Evolutionary conservation across 2,888 invertebrate genomes (phyloP).

Genomic region (Cosmorhoe ocellata): DNA sequence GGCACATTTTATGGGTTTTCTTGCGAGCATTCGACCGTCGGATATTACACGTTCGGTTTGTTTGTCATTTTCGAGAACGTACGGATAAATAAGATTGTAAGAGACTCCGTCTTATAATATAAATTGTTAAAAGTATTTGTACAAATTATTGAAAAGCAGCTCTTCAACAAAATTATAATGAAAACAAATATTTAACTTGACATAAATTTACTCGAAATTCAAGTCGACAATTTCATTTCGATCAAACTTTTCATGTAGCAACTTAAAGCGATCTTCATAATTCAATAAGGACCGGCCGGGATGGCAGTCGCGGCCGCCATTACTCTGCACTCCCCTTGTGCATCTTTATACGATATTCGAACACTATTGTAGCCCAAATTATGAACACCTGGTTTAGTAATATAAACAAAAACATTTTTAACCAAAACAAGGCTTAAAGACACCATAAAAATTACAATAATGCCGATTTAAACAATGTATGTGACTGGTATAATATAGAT

Average conservation of each 20-base stretch:
- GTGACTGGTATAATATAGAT: no score
- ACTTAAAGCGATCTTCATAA: constrained; percentile 9
- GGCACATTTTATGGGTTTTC: constrained; percentile 4
- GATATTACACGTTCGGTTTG: constrained; percentile 5
- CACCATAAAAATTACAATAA: no score
- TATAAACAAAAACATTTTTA: not conserved
- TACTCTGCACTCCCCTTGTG: constrained; percentile 13
- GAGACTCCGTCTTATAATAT: no score
- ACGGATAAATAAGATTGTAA: no score
- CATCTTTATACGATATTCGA: constrained; percentile 15
- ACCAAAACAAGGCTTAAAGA: no score
- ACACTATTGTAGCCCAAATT: not conserved
- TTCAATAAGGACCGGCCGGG: constrained; percentile 2
- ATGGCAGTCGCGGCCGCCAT: no score
- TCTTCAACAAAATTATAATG: no score
- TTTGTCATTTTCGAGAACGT: no score
- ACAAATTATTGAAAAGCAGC: no score
- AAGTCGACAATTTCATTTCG: not conserved
- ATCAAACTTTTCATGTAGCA: constrained; percentile 6
- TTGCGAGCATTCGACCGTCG: constrained; percentile 2
- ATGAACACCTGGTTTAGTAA: not conserved
- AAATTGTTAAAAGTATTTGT: no score
- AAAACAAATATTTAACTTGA: not conserved
- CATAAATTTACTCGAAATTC: not conserved
- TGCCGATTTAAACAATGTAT: no score